Evolutionary conservation across 2,888 invertebrate genomes (phyloP).

Genomic region (Sussaba pulchella): DNA sequence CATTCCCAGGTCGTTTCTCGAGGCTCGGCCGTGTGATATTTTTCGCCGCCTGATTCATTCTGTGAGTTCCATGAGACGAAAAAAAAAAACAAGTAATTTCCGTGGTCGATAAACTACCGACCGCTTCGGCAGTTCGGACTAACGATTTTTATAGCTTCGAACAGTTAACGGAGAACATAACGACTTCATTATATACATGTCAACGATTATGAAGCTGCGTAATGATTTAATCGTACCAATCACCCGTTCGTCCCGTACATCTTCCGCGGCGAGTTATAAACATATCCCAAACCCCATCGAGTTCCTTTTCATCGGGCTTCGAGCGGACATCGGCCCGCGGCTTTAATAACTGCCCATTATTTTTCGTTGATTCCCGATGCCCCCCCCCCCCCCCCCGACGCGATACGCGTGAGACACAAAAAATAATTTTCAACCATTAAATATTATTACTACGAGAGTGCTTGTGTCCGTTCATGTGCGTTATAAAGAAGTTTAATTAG

Average conservation of each 20-base stretch:
- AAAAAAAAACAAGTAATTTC: slow-evolving; percentile 1
- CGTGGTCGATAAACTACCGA: slow-evolving; percentile 18
- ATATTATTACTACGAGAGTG: slow-evolving; percentile 53
- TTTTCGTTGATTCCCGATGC: slow-evolving; percentile 66
- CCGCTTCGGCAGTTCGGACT: slow-evolving; percentile 13
- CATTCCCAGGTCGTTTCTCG: neutral
- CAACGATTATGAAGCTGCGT: slow-evolving; percentile 55
- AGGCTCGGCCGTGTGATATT: neutral
- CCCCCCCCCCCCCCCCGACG: slow-evolving; percentile 46
- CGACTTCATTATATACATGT: slow-evolving; percentile 56
- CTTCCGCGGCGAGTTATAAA: slow-evolving; percentile 53
- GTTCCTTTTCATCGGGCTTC: slow-evolving; percentile 22
- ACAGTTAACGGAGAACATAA: slow-evolving; percentile 56
- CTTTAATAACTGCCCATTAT: slow-evolving; percentile 69
- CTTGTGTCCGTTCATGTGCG: slow-evolving; percentile 9
- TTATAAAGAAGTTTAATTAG: slow-evolving; percentile 59
- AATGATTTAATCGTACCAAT: slow-evolving; percentile 63
- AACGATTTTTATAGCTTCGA: slow-evolving; percentile 37
- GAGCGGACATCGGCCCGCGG: slow-evolving; percentile 36
- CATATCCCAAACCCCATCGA: slow-evolving; percentile 46
- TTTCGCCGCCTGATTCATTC: neutral
- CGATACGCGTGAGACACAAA: slow-evolving; percentile 58
- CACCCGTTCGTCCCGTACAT: slow-evolving; percentile 50
- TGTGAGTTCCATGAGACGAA: neutral
- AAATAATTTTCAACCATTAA: slow-evolving; percentile 61